These are phyloP conservation scores for Hycleus cichorii DNA, from an alignment of 1,140 invertebrate species.

Conservation along the genomic window DNA sequence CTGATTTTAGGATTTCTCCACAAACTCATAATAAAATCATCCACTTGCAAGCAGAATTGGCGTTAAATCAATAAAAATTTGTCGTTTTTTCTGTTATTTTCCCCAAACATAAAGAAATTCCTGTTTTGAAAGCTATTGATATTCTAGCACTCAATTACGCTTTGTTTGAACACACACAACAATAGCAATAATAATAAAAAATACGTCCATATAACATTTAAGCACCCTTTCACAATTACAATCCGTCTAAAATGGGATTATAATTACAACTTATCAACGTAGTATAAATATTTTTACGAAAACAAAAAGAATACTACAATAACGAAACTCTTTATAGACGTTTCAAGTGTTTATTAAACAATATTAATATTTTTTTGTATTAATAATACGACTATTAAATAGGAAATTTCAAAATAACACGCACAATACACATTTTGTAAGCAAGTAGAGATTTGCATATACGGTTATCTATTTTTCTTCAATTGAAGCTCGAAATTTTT, in stretches of 20 bases:
- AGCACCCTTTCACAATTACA: slow-evolving; percentile 10
- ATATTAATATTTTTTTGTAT: slow-evolving; percentile 11
- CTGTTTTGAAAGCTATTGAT: no score
- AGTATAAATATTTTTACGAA: slow-evolving; percentile 11
- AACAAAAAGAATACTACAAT: neutral
- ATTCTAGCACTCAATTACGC: no score
- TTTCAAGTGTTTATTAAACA: slow-evolving; percentile 3
- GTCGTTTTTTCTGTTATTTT: no score
- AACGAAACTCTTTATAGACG: slow-evolving; percentile 3
- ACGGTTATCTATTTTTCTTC: no score
- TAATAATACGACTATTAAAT: neutral
- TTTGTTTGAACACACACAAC: no score
- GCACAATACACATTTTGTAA: slow-evolving; percentile 12
- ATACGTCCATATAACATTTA: slow-evolving; percentile 9
- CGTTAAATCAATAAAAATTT: no score
- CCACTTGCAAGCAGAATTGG: no score
- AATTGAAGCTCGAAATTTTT: no score
- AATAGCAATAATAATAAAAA: slow-evolving; percentile 2
- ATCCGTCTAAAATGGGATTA: slow-evolving; percentile 13
- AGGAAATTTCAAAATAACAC: slow-evolving; percentile 10
- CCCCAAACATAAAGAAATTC: no score
- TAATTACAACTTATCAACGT: slow-evolving; percentile 12
- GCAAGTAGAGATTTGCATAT: neutral
- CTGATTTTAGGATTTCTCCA: no score
- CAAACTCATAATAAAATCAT: no score